Percentiles rank a stretch among this genome's conserved stretches.
phyloP scores from a whole-genome alignment of 2,113 vertebrate genomes.

The Microtus richardsoni region DNA sequence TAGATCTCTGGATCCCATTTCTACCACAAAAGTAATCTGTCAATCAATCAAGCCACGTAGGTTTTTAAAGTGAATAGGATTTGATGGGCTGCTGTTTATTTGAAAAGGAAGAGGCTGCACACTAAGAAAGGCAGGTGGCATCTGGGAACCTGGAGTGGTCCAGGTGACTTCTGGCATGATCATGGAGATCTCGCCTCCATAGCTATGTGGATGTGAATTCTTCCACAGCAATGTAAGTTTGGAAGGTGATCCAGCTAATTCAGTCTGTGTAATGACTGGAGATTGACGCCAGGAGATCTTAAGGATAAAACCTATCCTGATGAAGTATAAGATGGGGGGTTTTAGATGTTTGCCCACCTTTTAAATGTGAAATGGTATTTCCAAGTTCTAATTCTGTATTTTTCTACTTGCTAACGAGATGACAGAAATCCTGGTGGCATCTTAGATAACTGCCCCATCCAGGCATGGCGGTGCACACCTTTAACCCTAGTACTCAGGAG shows the following conservation, averaged over 20 bases:
- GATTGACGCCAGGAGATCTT: background rate
- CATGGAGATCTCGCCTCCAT: background rate
- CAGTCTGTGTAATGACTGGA: background rate
- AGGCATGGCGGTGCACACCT: background rate
- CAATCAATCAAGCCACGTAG: too few species aligned
- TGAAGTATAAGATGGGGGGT: background rate
- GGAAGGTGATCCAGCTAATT: background rate
- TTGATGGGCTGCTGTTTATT: background rate
- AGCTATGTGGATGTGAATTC: background rate
- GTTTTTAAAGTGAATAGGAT: background rate
- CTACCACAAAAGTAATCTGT: background rate
- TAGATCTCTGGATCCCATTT: too few species aligned
- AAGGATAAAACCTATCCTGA: background rate
- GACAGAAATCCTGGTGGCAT: background rate
- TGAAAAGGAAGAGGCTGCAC: background rate
- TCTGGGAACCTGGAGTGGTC: background rate
- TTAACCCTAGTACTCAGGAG: background rate
- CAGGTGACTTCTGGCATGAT: background rate
- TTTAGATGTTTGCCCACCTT: background rate
- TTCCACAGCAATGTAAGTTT: background rate
- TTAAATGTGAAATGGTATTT: background rate
- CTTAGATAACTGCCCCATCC: background rate
- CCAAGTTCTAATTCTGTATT: background rate
- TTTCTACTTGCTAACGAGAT: background rate
- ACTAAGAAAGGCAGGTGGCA: background rate